A percentile compares a stretch with the other conserved stretches of the same genome.
Evolutionary conservation across 1,140 invertebrate genomes (phyloP).

Genomic region (Callitettix versicolor): DNA sequence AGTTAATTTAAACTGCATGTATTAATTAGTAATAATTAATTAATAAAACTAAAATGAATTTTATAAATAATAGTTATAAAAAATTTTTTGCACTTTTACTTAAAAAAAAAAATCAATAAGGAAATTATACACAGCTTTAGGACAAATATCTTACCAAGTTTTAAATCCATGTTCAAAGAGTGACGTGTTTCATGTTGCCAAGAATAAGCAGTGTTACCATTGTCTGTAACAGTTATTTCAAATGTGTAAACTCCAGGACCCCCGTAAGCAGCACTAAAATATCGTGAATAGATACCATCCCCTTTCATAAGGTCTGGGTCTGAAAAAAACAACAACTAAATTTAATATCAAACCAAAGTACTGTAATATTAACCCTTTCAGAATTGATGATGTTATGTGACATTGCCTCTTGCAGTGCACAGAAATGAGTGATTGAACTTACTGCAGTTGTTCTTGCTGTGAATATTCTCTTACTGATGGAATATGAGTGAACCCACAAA

Average conservation of each 20-base stretch:
- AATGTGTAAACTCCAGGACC: slow-evolving; percentile 40
- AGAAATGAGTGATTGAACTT: too few species aligned
- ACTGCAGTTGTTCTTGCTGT: neutral
- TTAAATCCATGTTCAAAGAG: too few species aligned
- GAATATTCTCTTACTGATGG: neutral
- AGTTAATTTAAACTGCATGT: too few species aligned
- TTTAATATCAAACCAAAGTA: neutral
- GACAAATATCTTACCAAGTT: too few species aligned
- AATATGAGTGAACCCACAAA: neutral
- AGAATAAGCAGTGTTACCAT: slow-evolving; percentile 39
- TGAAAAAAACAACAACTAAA: slow-evolving; percentile 25
- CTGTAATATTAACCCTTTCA: neutral
- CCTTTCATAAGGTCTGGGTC: slow-evolving; percentile 52
- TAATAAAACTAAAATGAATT: too few species aligned
- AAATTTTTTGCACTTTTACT: too few species aligned
- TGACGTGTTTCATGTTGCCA: slow-evolving; percentile 25
- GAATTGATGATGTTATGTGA: neutral
- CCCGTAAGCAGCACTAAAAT: slow-evolving; percentile 40
- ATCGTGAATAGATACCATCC: slow-evolving; percentile 54
- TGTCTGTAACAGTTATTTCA: slow-evolving; percentile 36
- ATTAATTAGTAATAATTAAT: too few species aligned
- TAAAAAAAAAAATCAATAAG: too few species aligned
- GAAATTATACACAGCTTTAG: too few species aligned
- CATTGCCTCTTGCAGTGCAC: neutral
- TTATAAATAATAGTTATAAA: too few species aligned